Percentiles rank a stretch among this genome's conserved stretches.
phyloP scores from a whole-genome alignment of 1,140 invertebrate genomes.

The Ridgeia piscesae region DNA sequence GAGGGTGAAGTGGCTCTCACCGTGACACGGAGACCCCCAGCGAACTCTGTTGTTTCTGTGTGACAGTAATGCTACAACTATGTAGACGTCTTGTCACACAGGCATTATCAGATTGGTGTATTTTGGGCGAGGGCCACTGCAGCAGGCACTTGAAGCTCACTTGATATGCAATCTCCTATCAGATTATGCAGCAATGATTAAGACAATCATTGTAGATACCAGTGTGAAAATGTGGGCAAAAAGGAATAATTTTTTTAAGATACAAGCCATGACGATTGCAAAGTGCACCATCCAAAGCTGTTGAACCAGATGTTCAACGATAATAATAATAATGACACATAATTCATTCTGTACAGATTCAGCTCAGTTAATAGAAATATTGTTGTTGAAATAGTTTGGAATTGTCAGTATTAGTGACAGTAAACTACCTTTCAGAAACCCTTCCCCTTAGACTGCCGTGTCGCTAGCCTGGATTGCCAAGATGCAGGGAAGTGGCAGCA shows the following conservation, averaged over 20 bases:
- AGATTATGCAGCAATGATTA: neutral
- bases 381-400: too few relatives aligned
- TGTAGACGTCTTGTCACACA: neutral
- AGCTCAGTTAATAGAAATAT: too few relatives aligned
- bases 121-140: neutral
- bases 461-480: too few relatives aligned
- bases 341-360: neutral
- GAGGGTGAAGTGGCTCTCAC: neutral
- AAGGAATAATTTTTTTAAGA: neutral
- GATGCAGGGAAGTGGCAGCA: too few relatives aligned
- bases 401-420: too few relatives aligned
- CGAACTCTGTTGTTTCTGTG: neutral
- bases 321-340: neutral
- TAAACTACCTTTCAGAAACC: too few relatives aligned
- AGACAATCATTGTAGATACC: neutral
- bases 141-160: neutral
- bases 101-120: neutral
- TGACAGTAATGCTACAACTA: conserved; percentile 5
- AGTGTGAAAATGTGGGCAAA: neutral
- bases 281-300: neutral
- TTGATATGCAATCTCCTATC: neutral
- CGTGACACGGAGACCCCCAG: neutral
- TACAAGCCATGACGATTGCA: neutral
- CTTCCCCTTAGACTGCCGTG: too few relatives aligned
- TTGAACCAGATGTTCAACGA: neutral